Evolutionary conservation across 1,140 invertebrate species (phyloP).

Genomic region (Lordiphosa clarofinis): DNA sequence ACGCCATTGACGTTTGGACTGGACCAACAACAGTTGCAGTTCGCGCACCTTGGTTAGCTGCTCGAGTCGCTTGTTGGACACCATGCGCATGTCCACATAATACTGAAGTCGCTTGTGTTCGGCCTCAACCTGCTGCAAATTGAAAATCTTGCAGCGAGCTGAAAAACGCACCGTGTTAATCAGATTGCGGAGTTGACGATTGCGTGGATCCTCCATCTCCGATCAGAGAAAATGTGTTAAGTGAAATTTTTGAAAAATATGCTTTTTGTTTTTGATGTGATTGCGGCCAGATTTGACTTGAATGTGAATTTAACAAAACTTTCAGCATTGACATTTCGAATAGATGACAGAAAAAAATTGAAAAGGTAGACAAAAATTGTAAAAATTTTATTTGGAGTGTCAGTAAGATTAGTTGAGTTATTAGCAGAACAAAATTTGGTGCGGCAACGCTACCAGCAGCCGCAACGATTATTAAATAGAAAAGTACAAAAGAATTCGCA

Average conservation of each 20-base stretch:
- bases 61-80: constrained; percentile 13
- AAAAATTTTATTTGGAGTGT: too few relatives aligned
- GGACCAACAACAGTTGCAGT: background rate
- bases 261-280: background rate
- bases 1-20: background rate
- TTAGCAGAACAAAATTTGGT: too few relatives aligned
- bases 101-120: constrained; percentile 15
- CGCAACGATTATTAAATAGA: too few relatives aligned
- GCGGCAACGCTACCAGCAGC: too few relatives aligned
- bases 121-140: constrained; percentile 5
- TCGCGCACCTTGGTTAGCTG: constrained; percentile 13
- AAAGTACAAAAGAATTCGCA: too few relatives aligned
- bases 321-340: background rate
- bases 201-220: constrained; percentile 21
- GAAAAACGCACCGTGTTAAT: constrained; percentile 14
- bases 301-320: background rate
- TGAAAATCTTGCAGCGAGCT: constrained; percentile 4
- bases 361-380: too few relatives aligned
- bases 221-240: background rate
- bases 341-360: too few relatives aligned
- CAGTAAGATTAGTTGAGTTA: too few relatives aligned
- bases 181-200: constrained; percentile 18
- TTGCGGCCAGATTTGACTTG: background rate
- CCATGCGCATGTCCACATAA: background rate
- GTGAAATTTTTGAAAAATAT: background rate